Percentiles rank a stretch among this genome's conserved stretches.
phyloP scores from a whole-genome alignment of 1,140 invertebrate species.

The Pseudoatta argentina region DNA sequence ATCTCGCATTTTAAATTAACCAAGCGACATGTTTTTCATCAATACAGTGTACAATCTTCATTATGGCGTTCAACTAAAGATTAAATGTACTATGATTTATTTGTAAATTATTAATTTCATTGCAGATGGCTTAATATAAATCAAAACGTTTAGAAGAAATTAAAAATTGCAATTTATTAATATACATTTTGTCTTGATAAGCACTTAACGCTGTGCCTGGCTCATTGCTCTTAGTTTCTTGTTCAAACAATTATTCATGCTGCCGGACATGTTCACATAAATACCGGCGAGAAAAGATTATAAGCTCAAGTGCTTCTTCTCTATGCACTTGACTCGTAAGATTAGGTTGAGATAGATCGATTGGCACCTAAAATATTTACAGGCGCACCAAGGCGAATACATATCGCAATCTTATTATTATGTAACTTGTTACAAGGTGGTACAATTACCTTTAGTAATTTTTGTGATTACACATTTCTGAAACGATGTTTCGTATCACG shows the following conservation, averaged over 20 bases:
- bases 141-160: too few species aligned
- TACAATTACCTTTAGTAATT: conserved; percentile 8
- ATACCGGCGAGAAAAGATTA: background rate
- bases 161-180: too few species aligned
- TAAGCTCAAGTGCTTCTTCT: conserved; percentile 8
- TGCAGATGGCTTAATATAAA: too few species aligned
- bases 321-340: conserved; percentile 53
- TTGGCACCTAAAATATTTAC: conserved; percentile 69
- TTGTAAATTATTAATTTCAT: too few species aligned
- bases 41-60: too few species aligned
- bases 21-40: too few species aligned
- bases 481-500: background rate
- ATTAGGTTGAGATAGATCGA: conserved; percentile 67
- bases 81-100: too few species aligned
- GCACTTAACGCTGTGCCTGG: too few species aligned
- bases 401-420: conserved; percentile 59
- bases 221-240: too few species aligned
- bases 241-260: background rate
- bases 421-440: background rate
- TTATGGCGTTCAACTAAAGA: too few species aligned
- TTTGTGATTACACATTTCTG: conserved; percentile 4
- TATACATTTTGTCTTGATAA: too few species aligned
- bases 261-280: background rate
- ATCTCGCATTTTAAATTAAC: too few species aligned
- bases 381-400: conserved; percentile 62